Evolutionary conservation across 2,113 vertebrate genomes (phyloP).

Genomic region (Aythya baeri): DNA sequence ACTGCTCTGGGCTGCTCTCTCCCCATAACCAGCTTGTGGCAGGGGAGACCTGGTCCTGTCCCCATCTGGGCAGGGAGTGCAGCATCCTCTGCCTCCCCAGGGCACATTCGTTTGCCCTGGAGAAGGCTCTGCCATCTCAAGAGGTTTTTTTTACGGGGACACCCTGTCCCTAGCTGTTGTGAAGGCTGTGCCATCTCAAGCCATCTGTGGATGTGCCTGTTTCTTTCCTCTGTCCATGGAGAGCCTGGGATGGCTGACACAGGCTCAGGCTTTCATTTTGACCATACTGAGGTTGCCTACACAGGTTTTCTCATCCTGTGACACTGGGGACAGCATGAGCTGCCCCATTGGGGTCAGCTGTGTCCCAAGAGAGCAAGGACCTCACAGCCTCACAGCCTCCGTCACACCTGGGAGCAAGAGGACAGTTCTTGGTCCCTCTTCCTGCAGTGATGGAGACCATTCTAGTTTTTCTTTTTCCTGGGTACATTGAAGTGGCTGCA

Average conservation of each 20-base stretch:
- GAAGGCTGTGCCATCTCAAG: not conserved
- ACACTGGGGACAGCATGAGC: fast-evolving
- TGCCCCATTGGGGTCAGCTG: not conserved
- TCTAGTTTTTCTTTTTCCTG: not conserved
- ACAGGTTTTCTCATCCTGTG: not conserved
- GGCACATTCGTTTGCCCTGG: not conserved
- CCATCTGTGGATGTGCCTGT: not conserved
- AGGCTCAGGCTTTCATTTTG: not conserved
- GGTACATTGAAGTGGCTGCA: not conserved
- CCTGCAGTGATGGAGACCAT: fast-evolving
- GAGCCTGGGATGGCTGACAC: fast-evolving
- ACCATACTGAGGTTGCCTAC: not conserved
- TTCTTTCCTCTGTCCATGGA: not conserved
- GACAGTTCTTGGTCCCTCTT: not conserved
- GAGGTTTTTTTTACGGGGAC: not conserved
- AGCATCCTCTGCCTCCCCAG: not conserved
- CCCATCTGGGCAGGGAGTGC: not conserved
- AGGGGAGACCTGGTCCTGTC: not conserved
- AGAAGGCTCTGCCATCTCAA: not conserved
- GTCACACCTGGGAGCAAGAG: not conserved
- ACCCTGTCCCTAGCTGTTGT: not conserved
- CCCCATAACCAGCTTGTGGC: not conserved
- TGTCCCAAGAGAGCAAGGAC: not conserved
- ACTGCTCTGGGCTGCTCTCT: not conserved
- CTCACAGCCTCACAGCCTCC: not conserved